Evolutionary conservation across 2,888 invertebrate species (phyloP), one percentile per base, ranked within the genome.

Genomic region (Chaetogeoica ovagalla): DNA sequence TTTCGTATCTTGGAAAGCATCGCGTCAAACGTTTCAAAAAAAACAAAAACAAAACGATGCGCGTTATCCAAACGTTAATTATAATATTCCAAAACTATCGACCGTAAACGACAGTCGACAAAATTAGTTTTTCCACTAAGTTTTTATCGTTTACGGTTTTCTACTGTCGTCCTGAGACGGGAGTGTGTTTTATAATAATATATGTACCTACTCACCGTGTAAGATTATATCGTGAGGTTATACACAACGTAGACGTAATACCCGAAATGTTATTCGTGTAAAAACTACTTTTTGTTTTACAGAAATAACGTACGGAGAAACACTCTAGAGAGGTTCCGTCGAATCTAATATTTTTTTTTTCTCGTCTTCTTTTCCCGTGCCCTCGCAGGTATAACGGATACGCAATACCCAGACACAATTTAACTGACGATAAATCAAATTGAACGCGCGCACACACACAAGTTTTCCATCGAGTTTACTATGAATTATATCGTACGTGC

Each of bases 341-440:
- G 39, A 65, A 66, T 66, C 65, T 59, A 43, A 75, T 57, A 43
- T 66, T 75, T 66, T 59, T 57, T 43, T 43, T 9, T 43, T 43
- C 2, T 43, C 43, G 43, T 65, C 63, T 59, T 59, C 57, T 30
- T 70, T 37, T 23, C 65, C n/a, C 65, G 17, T 59, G 23, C 23
- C 43, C 57, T 19, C 11, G 19, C 65, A 23, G 65, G 74, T 57
- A 66, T 57, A 75, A 66, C 13, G 43, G 55, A 23, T 30, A 59
- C 30, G 30, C 66, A 66, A 60, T 66, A 23, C 57, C 66, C 66
- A 75, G 57, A 66, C 57, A 66, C 57, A 75, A 75, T 75, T 75
- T 75, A 75, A 75, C 65, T 59, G 57, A 21, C 57, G 39, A 66
- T 75, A 75, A 59, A 75, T 75, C 75, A 75, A 66, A 75, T 75